Base-by-base conservation (phyloP, 2,888 invertebrate genomes). In the Ecliptopera silaceata region DNA sequence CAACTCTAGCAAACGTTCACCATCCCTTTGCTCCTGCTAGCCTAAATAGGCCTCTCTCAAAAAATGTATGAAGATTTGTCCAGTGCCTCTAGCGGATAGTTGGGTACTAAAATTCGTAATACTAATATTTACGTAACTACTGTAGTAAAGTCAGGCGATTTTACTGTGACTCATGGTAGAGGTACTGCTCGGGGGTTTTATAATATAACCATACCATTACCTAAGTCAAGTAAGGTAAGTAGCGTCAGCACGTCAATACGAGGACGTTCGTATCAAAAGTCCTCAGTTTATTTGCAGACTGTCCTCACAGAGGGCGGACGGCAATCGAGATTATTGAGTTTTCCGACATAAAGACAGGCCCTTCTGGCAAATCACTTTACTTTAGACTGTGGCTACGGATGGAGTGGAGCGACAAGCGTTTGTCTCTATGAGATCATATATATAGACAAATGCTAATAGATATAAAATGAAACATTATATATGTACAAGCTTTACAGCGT, bases 31-130 rank as follows among this genome's bases (percentile, higher is more conserved):
- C 67, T 59, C 58, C 63, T 59, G 63, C 63, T 61, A 67, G 65
- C 65, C 71, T 76, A 78, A 78, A 77, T 79, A 77, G 77, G 68
- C 73, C 75, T 70, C 70, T 73, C 65, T 58, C n/a, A n/a, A n/a
- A n/a, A n/a, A n/a, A n/a, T n/a, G n/a, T n/a, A n/a, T n/a, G n/a
- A n/a, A n/a, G n/a, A n/a, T n/a, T n/a, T n/a, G n/a, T n/a, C n/a
- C n/a, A n/a, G n/a, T n/a, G n/a, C n/a, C n/a, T n/a, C n/a, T n/a
- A n/a, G n/a, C n/a, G n/a, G n/a, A n/a, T n/a, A n/a, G n/a, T n/a
- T n/a, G n/a, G n/a, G n/a, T n/a, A n/a, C n/a, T n/a, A n/a, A n/a
- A n/a, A n/a, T n/a, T n/a, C n/a, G n/a, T n/a, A n/a, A n/a, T n/a
- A n/a, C n/a, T n/a, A n/a, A n/a, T n/a, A n/a, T n/a, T n/a, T n/a